Evolutionary conservation across 2,888 invertebrate genomes (phyloP).

Genomic region (Belgica antarctica): DNA sequence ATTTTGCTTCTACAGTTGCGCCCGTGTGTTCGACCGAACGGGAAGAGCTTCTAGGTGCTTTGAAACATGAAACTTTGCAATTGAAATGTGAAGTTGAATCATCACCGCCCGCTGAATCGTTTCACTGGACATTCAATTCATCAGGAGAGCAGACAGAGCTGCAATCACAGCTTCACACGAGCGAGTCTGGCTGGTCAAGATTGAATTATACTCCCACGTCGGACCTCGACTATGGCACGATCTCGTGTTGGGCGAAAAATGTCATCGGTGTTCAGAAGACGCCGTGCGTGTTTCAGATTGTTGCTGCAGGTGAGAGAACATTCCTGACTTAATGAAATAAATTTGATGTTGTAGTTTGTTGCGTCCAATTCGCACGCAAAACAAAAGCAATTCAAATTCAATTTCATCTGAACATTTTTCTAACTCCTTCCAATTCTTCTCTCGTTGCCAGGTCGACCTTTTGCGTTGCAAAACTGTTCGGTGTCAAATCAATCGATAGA

Average conservation of each 20-base stretch:
- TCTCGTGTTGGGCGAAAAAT: conserved; percentile 84
- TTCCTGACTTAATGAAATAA: too few relatives aligned
- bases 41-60: conserved; percentile 79
- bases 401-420: conserved; percentile 17
- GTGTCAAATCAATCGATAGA: conserved; percentile 83
- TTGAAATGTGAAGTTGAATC: conserved; percentile 84
- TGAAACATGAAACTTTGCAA: conserved; percentile 84
- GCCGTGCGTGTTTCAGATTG: conserved; percentile 83
- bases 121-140: conserved; percentile 92
- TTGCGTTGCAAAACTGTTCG: conserved; percentile 84
- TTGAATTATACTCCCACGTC: conserved; percentile 82
- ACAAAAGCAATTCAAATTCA: conserved; percentile 1
- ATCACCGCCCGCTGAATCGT: conserved; percentile 79
- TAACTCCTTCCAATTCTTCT: too few relatives aligned
- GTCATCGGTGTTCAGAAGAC: conserved; percentile 78
- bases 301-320: conserved; percentile 68
- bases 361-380: conserved; percentile 2
- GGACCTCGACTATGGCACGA: conserved; percentile 85
- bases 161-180: conserved; percentile 62
- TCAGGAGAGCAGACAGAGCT: conserved; percentile 81
- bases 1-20: conserved; percentile 56
- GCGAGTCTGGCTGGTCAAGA: conserved; percentile 57
- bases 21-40: conserved; percentile 75
- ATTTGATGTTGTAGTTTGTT: conserved; percentile 17
- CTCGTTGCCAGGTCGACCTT: conserved; percentile 71